phyloP scores from a whole-genome alignment of 1,140 invertebrate species.

The Tetranychus cinnabarinus region DNA sequence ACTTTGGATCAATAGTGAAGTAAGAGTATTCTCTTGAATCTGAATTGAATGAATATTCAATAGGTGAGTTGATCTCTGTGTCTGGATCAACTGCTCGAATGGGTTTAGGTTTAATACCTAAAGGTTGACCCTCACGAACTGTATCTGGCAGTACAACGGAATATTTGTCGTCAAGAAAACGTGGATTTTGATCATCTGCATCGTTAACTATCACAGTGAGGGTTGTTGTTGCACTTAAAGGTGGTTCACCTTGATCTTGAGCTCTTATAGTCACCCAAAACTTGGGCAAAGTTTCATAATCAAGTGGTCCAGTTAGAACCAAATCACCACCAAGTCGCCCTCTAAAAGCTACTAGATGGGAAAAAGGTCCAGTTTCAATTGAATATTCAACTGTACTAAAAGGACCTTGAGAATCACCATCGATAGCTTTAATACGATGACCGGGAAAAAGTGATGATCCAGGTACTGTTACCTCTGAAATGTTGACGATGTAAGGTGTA shows the following conservation, averaged over 20 bases:
- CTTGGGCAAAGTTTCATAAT: conserved; percentile 53
- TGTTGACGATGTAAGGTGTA: conserved; percentile 51
- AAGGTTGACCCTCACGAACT: conserved; percentile 31
- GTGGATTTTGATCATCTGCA: conserved; percentile 74
- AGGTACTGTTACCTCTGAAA: conserved; percentile 56
- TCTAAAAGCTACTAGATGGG: conserved; percentile 54
- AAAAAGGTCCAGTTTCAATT: conserved; percentile 46
- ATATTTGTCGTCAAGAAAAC: conserved; percentile 49
- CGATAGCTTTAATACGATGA: conserved; percentile 46
- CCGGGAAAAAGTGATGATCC: conserved; percentile 44
- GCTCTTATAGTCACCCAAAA: conserved; percentile 53
- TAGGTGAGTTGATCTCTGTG: conserved; percentile 44
- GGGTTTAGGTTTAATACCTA: conserved; percentile 31
- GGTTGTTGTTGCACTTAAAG: conserved; percentile 41
- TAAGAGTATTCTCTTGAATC: conserved; percentile 23
- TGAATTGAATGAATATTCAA: conserved; percentile 36
- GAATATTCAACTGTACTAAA: conserved; percentile 68
- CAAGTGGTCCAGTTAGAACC: conserved; percentile 48
- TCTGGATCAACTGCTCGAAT: conserved; percentile 56
- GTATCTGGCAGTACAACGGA: conserved; percentile 37
- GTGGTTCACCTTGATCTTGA: conserved; percentile 52
- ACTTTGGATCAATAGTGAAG: conserved; percentile 32
- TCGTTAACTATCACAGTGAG: conserved; percentile 57
- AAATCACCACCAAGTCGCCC: conserved; percentile 64
- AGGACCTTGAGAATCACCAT: conserved; percentile 64